Conservation (phyloP, 2,797 vertebrate genomes). For the Lagocephalus sceleratus region DNA sequence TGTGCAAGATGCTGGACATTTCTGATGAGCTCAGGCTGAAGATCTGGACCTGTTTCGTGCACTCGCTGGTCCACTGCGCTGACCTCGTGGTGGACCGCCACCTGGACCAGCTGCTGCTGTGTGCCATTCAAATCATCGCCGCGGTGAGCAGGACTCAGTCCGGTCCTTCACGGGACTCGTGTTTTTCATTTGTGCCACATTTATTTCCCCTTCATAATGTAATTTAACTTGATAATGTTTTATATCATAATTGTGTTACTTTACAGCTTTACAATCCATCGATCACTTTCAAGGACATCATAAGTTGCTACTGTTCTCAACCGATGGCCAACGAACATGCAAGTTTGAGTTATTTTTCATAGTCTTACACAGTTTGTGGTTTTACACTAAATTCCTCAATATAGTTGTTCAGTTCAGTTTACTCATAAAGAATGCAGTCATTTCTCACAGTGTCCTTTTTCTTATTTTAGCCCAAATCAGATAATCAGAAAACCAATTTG, state of each 20-base stretch:
- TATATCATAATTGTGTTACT: slow-evolving; percentile 1
- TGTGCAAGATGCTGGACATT: slow-evolving; percentile 78
- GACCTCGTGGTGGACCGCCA: slow-evolving; percentile 84
- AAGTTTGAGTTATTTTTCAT: slow-evolving; percentile 23
- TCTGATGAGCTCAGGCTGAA: slow-evolving; percentile 79
- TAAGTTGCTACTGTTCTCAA: slow-evolving; percentile 80
- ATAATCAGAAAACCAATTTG: no score
- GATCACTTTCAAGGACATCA: slow-evolving; percentile 80
- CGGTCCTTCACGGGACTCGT: no score
- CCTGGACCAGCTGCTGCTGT: slow-evolving; percentile 87
- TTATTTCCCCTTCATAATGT: no score
- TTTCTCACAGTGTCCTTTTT: no score
- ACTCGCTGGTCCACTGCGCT: slow-evolving; percentile 80
- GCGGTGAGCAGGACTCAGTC: slow-evolving; percentile 61
- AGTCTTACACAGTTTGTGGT: not conserved
- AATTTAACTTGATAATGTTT: not conserved
- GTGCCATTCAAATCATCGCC: slow-evolving; percentile 83
- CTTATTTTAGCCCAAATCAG: no score
- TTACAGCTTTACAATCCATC: slow-evolving; percentile 78
- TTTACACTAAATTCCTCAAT: not conserved
- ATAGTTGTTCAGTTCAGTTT: not conserved
- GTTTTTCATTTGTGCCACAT: no score
- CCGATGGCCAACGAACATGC: slow-evolving; percentile 77
- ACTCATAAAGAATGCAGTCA: no score
- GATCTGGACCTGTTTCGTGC: slow-evolving; percentile 91